These are phyloP conservation scores for Brachyopa scutellaris DNA, from an alignment of 2,888 invertebrate genomes.

Conservation along the genomic window DNA sequence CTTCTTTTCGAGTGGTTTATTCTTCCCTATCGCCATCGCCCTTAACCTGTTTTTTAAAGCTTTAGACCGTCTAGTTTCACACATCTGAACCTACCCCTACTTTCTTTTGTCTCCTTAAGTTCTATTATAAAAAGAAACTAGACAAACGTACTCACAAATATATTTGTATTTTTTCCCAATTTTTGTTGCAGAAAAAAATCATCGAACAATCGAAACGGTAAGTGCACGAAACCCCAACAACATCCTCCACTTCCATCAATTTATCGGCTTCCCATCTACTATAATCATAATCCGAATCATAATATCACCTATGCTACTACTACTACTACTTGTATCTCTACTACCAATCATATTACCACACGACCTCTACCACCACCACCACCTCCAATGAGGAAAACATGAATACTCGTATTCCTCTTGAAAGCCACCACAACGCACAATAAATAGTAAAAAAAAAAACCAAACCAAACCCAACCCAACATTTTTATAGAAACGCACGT, in stretches of 20 bases:
- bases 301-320: slow-evolving; percentile 71
- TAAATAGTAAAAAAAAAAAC: slow-evolving; percentile 68
- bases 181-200: slow-evolving; percentile 79
- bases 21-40: too few species aligned
- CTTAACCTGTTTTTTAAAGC: too few species aligned
- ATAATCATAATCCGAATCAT: slow-evolving; percentile 72
- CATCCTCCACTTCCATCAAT: slow-evolving; percentile 74
- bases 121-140: too few species aligned
- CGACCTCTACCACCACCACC: slow-evolving; percentile 74
- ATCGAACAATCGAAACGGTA: slow-evolving; percentile 81
- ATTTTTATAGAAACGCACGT: slow-evolving; percentile 80
- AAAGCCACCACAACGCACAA: slow-evolving; percentile 65
- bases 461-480: slow-evolving; percentile 65
- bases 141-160: too few species aligned
- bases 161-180: not conserved
- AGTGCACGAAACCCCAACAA: slow-evolving; percentile 78
- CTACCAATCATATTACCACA: slow-evolving; percentile 71
- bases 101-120: too few species aligned
- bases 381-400: slow-evolving; percentile 73
- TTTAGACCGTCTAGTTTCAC: too few species aligned
- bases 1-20: too few species aligned
- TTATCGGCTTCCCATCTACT: slow-evolving; percentile 73
- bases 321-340: slow-evolving; percentile 72
- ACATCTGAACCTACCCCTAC: too few species aligned
- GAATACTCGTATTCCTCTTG: slow-evolving; percentile 69